Base-by-base conservation (phyloP, 2,113 vertebrate species). In the Poeciliopsis occidentalis region DNA sequence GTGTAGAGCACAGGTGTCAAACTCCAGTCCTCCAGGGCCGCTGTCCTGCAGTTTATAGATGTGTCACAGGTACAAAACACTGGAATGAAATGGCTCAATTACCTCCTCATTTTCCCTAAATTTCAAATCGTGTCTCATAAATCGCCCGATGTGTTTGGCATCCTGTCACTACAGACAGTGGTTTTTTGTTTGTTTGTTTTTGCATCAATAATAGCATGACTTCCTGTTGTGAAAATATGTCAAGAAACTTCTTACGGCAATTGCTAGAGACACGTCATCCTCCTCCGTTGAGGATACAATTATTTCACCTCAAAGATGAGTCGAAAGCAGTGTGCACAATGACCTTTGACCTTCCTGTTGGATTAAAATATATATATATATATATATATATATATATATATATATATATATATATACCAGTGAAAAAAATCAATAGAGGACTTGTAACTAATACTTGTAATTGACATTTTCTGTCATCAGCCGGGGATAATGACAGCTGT, bases 401-500 rank as follows among this genome's bases (percentile, higher is more conserved):
- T 27, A 27, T 27, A 27, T 27, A 27, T 27, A 30, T 30, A 30
- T 30, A 31, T 31, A 31, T 31, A 51, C 80, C 39, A 60, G 13
- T 7, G 31, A 3, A 72, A 7, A 78, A 37, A 82, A 85, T 79
- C 81, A 76, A 78, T 78, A 61, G 6, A 24, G 12, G n/a, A 47
- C 31, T 63, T 83, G 75, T 85, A 70, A 85, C 75, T 76, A 69
- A 64, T 60, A 51, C 51, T 1, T n/a, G 7, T 31, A 30, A 51
- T 60, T 75, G 69, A 78, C 79, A 74, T 62, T 72, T 31, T 30
- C 13, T 67, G 66, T 69, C 78, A 71, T 75, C 63, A 78, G 68
- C 87, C 78, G 71, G 63, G 31, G 71, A 60, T 81, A 76, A 71
- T 1, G 47, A 72, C 67, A 76, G 72, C 76, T 64, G 68, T 83